phyloP scores from a whole-genome alignment of 2,113 vertebrate genomes.

The Pseudonaja textilis region DNA sequence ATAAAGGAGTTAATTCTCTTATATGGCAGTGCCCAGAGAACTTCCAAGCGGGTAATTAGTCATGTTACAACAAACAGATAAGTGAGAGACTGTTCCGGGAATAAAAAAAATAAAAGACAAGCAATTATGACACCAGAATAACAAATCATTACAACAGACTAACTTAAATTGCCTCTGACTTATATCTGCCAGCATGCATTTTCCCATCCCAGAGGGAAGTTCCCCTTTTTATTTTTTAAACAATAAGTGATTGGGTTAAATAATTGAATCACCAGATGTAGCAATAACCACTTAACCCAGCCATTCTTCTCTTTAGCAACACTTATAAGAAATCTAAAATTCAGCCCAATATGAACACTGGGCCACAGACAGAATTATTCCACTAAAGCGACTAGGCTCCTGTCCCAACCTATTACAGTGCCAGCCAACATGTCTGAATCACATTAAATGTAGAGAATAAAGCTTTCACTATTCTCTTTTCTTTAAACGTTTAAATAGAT shows the following conservation, averaged over 20 bases:
- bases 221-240: not conserved
- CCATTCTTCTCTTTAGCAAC: not conserved
- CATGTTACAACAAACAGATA: not conserved
- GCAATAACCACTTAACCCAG: not conserved
- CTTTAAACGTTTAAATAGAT: slow-evolving; percentile 1
- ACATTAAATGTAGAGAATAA: not conserved
- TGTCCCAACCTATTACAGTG: not conserved
- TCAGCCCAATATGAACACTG: not conserved
- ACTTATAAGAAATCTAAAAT: not conserved
- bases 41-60: not conserved
- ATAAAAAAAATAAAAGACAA: not conserved
- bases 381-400: not conserved
- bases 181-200: not conserved
- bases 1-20: not conserved
- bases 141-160: not conserved
- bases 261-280: not conserved
- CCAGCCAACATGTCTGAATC: not conserved
- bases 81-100: not conserved
- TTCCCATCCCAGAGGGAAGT: not conserved
- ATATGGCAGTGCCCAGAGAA: not conserved
- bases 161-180: not conserved
- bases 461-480: not conserved
- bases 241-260: not conserved
- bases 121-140: not conserved
- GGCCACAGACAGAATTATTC: not conserved